phyloP scores from a whole-genome alignment of 2,113 vertebrate genomes.

The Glareola pratincola region DNA sequence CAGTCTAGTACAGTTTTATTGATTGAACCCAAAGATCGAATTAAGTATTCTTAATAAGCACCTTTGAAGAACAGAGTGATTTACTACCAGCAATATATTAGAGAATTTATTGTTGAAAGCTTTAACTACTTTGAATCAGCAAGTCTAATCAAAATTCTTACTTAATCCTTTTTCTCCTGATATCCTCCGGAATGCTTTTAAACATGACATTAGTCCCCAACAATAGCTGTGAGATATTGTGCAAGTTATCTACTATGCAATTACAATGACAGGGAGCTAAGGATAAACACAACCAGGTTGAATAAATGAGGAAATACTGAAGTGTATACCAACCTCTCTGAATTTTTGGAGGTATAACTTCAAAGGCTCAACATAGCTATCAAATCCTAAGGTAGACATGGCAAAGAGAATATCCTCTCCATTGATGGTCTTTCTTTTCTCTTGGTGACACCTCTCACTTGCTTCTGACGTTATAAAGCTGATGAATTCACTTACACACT shows the following conservation, averaged over 20 bases:
- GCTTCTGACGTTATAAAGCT: constrained; percentile 99
- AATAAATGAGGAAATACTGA: neutral
- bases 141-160: constrained; percentile 10
- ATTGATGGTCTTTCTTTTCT: constrained; percentile 98
- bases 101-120: neutral
- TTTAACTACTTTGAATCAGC: constrained; percentile 9
- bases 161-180: neutral
- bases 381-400: constrained; percentile 98
- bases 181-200: neutral
- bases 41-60: neutral
- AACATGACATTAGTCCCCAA: neutral
- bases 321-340: constrained; percentile 84
- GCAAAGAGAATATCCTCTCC: constrained; percentile 98
- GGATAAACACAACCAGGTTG: neutral
- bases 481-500: constrained; percentile 98
- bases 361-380: constrained; percentile 97
- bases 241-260: neutral
- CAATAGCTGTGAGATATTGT: neutral
- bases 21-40: neutral
- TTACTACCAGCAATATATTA: neutral
- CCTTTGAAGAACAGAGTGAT: neutral
- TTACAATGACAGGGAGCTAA: neutral
- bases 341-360: constrained; percentile 98
- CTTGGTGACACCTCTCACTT: constrained; percentile 96
- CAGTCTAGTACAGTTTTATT: neutral